Percentiles rank a stretch among this genome's conserved stretches.
Evolutionary conservation across 2,797 vertebrate species (phyloP).

Genomic region (Helicolenus hilgendorfi): DNA sequence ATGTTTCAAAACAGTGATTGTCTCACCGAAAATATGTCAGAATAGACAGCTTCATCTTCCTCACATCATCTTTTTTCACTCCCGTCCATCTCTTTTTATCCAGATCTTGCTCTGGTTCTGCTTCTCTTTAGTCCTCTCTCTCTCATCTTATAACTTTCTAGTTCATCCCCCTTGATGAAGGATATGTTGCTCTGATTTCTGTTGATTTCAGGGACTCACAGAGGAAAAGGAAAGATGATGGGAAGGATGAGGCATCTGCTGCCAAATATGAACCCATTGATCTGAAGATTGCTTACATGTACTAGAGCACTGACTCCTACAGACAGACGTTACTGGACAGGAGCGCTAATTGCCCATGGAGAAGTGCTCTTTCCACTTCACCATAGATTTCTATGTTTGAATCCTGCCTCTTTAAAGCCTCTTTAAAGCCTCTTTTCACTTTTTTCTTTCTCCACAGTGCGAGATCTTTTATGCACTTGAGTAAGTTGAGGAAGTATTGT

Average conservation of each 20-base stretch:
- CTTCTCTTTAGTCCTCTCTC: not conserved
- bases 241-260: not conserved
- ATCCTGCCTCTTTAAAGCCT: not conserved
- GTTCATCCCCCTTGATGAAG: not conserved
- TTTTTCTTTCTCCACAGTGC: not conserved
- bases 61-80: no score
- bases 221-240: not conserved
- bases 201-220: not conserved
- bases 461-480: not conserved
- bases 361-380: not conserved
- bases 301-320: not conserved
- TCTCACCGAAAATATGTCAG: no score
- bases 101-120: no score
- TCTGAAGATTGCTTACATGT: not conserved
- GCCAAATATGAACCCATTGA: conserved; percentile 12
- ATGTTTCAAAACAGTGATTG: no score
- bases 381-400: not conserved
- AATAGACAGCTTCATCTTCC: no score
- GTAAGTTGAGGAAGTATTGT: not conserved
- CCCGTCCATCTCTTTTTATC: no score
- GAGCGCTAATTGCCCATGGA: not conserved
- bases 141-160: not conserved
- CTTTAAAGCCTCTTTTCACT: not conserved
- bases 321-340: not conserved
- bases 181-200: conserved; percentile 1